Base-by-base conservation (phyloP, 2,888 invertebrate genomes). In the Synergus umbraculus region DNA sequence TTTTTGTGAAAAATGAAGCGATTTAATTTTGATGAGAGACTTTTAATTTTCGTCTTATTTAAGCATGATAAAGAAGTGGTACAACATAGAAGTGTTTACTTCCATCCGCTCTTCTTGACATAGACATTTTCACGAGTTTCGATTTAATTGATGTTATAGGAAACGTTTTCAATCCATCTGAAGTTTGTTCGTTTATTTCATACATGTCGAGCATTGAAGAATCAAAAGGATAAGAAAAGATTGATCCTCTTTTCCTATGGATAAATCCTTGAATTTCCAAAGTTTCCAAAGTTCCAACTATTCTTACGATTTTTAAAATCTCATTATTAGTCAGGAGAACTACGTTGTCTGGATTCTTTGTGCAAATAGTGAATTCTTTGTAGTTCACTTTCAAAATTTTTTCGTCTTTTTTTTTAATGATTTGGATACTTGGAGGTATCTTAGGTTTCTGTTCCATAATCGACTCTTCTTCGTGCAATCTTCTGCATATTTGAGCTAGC, bases 401-500 rank as follows among this genome's bases (percentile, higher is more conserved):
- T 18, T 49, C 29, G 49, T 15, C 15, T 22, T 73, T 54, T 37
- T 49, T 73, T 41, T 77, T 5, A 58, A n/a, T 29, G 18, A 58
- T 54, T 77, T 73, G 58, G 10, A 65, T 9, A 22, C 66, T 66
- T 22, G 46, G 29, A 22, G 22, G 15, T 13, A 18, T 15, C 4
- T 29, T 43, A 18, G 18, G 22, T 37, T 41, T 76, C 73, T 80
- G 18, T 10, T 44, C 29, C 1, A 18, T 8, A n/a, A 76, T 67
- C 1, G 76, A 69, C 66, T 18, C 54, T 29, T 80, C 37, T 37
- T 77, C 81, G 64, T 81, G 64, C 4, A 83, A 65, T 0, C 84
- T 83, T 8, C 83, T 82, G 66, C 83, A 82, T 22, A 85, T 63
- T 81, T 85, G 83, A 15, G 80, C 77, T 10, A 85, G 64, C 29